Evolutionary conservation across 2,888 invertebrate species (phyloP), one percentile per base, ranked within the genome.

Genomic region (Trichacis sp.): DNA sequence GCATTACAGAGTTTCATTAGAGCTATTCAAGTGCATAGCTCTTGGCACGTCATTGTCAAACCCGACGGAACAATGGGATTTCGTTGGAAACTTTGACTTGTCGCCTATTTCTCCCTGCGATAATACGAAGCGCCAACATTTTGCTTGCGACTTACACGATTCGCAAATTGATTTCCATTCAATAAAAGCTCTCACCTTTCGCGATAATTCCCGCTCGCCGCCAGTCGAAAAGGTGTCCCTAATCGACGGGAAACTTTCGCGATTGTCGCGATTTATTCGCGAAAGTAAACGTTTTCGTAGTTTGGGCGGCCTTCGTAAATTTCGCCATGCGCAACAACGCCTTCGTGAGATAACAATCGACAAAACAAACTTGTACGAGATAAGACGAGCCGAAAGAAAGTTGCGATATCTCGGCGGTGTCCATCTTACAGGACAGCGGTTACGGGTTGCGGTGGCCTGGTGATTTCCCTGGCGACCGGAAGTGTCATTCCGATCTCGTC

Each of bases 401-500:
- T 71, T 71, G 61, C 62, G 64, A 62, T 65, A 71, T 71, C 69
- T 65, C 62, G 59, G 52, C 56, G 59, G 67, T 69, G 68, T 70
- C 70, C 67, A 64, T 63, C 68, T 64, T 57, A 59, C 56, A 66
- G 70, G 68, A 69, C 65, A 63, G 67, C 53, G 68, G 69, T 69
- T 62, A 69, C 65, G 69, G 71, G 68, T 71, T 71, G 72, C 63
- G 69, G 69, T 62, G 57, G 52, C 59, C 69, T 68, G 61, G 63
- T 72, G 73, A 73, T 74, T 74, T 73, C 72, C 71, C 74, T 70
- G 61, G 73, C 69, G 73, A 71, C 66, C 68, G 68, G 70, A 71
- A 71, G 64, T 69, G 68, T 70, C 70, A 62, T 68, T 70, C 68
- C 54, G 29, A 69, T 68, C 66, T 62, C 69, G 68, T 64, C 67